Evolutionary conservation across 2,797 vertebrate species (phyloP), one percentile per base, ranked within the genome.

Genomic region (Gymnothorax reevesii): DNA sequence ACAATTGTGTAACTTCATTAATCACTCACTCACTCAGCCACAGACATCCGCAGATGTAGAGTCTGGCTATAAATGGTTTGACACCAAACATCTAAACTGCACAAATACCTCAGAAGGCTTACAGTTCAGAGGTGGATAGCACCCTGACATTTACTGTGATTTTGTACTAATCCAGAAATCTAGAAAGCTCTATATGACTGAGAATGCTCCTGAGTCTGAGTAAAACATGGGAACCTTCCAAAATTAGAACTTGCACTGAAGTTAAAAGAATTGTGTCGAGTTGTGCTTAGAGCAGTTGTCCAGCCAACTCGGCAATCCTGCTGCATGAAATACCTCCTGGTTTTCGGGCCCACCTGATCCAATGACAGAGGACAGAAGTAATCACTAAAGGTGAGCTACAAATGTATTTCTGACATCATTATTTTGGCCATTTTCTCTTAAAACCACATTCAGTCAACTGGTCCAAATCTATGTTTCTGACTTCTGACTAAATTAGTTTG

Each of bases 41-140:
- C 33, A 2, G 33, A 42, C 33, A 42, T 42, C 33, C 33, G 33
- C 33, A 42, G 33, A 42, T 42, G 33, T 42, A 42, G 33, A 42
- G 33, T 42, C 33, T 42, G 2, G 33, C 33, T 42, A 83, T 57
- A 60, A 83, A 25, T 12, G 55, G 27, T 25, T 83, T 20, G 33
- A n/a, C 59, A 57, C 82, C 82, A 83, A 83, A 33, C 33, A 57
- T 83, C 57, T 13, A 15, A 52, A 82, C 54, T 42, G 42, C n/a
- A 82, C 57, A 57, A 83, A 57, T 59, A 83, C 57, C 55, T 59
- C 22, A 33, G 57, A 7, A 83, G 42, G 33, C 64, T 12, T 33
- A 75, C 7, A 7, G 33, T 5, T 49, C 79, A 60, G 22, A 83
- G 25, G 62, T 33, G 22, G 62, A 64, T 62, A n/a, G 3, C 57